Conservation (phyloP, 2,113 vertebrate genomes). For the Merops nubicus region DNA sequence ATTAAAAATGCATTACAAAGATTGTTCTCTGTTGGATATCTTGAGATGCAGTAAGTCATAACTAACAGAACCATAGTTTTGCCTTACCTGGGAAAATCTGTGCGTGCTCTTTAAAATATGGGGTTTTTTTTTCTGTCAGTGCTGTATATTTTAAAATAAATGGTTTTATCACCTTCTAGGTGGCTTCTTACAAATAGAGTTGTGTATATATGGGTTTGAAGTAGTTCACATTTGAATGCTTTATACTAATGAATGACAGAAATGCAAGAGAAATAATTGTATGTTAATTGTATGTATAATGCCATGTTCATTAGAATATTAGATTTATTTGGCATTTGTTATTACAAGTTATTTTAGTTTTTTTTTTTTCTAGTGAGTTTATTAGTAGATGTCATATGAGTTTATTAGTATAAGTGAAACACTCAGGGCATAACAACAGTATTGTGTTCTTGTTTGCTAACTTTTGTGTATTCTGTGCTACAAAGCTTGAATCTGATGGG, state of each 20-base stretch:
- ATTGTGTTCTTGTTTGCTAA: background rate
- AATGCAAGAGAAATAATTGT: background rate
- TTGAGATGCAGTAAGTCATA: background rate
- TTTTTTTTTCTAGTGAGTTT: background rate
- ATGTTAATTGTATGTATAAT: background rate
- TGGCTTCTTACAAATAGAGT: background rate
- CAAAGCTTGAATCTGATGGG: background rate
- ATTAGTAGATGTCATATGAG: background rate
- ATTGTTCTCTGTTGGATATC: background rate
- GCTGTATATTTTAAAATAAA: background rate
- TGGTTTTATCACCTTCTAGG: background rate
- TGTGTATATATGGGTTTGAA: background rate
- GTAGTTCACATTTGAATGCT: background rate
- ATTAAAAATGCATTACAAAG: background rate
- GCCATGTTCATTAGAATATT: background rate
- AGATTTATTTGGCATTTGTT: background rate
- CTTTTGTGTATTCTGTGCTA: background rate
- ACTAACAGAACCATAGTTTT: background rate
- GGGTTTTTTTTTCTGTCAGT: background rate
- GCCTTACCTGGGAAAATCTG: background rate
- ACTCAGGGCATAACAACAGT: background rate
- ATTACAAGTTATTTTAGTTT: background rate
- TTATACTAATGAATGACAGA: background rate
- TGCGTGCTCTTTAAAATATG: background rate
- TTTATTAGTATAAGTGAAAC: background rate